Conservation (phyloP, 2,113 vertebrate species). For the Ibidorhyncha struthersii region DNA sequence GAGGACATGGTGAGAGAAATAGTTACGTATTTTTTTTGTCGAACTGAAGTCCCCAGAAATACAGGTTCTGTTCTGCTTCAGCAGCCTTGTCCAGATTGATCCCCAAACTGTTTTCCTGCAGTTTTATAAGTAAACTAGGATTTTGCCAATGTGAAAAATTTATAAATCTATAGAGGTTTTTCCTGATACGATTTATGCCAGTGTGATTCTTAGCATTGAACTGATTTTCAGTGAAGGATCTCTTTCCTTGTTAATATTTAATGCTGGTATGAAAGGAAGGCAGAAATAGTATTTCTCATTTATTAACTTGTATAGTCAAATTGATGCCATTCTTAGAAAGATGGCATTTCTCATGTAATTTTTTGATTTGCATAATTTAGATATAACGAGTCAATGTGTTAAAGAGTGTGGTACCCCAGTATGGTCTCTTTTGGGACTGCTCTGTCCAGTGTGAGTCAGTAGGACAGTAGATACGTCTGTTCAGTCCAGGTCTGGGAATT, state of each 20-base stretch:
- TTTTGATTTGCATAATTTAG: neutral
- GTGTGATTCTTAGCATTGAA: neutral
- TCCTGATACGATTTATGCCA: neutral
- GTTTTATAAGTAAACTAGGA: neutral
- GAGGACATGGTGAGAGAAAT: neutral
- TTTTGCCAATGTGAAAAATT: neutral
- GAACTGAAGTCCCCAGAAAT: neutral
- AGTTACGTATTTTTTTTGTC: neutral
- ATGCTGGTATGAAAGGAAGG: neutral
- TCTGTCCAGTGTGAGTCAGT: neutral
- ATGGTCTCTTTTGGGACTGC: neutral
- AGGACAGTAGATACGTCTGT: neutral
- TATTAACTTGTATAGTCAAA: neutral
- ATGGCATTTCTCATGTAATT: neutral
- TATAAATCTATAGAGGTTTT: neutral
- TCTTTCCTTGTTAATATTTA: slow-evolving; percentile 5
- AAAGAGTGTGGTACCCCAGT: neutral
- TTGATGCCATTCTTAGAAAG: neutral
- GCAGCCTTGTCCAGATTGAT: neutral
- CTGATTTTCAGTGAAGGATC: neutral
- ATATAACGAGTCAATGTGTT: neutral
- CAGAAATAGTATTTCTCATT: neutral
- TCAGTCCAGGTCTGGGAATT: neutral
- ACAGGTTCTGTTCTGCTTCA: neutral
- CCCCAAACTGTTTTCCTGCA: neutral